Evolutionary conservation across 2,888 invertebrate species (phyloP), one percentile per base, ranked within the genome.

Genomic region (Meteorus colon): DNA sequence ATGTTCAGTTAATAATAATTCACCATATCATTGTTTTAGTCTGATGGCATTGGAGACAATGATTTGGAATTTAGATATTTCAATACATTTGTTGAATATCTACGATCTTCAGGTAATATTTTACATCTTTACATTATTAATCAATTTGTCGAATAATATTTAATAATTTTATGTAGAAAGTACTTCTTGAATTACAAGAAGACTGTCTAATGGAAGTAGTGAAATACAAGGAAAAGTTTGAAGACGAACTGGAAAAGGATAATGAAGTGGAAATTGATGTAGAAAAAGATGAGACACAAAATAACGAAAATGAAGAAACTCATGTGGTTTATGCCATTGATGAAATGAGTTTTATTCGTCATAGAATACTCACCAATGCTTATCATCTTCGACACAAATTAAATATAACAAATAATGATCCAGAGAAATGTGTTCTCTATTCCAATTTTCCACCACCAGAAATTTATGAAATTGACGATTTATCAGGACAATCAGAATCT

Each of bases 31-130:
- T 81, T 83, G 86, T 34, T 78, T 89, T 1, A 86, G 86, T 48
- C 84, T 89, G 37, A 31, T 87, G 6, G 80, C 85, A n/a, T 79
- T 89, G 10, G 84, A 86, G 72, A 77, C 81, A 4, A 80, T 86
- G 4, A 82, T 88, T 69, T 88, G 88, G 87, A 89, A 89, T 81
- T 78, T 89, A 69, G 87, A 89, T 69, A 81, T 86, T 66, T 84
- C 83, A 62, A 75, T 87, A 73, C 86, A 82, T 68, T 78, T 89
- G 55, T 37, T 84, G 29, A 78, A 83, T 55, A 69, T 80, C 8
- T 74, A 86, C 14, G 79, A 89, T 75, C 86, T 87, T 62, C 85
- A 88, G 84, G 89, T 89, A 83, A 73, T 10, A 41, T 1, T 2
- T 2, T 2, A 41, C 0, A 12, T 8, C 41, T 41, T 12, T 10